Conservation (phyloP, 2,113 vertebrate genomes). For the Cinclus mexicanus region DNA sequence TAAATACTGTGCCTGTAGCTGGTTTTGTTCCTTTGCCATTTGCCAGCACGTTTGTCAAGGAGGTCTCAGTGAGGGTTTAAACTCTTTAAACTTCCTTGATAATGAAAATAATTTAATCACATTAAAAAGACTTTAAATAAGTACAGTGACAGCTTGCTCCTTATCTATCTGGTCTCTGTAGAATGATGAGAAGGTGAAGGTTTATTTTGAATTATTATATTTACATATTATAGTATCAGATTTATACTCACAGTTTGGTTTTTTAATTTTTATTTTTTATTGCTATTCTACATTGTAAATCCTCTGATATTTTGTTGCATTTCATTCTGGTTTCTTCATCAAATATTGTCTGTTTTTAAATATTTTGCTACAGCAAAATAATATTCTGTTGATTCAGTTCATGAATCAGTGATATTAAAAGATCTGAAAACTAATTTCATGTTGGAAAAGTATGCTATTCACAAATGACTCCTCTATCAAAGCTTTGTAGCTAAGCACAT, state of each 20-base stretch:
- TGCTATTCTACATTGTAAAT: neutral
- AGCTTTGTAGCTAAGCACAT: neutral
- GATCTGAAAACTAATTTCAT: neutral
- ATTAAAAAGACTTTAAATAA: neutral
- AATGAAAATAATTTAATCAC: neutral
- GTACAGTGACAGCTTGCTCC: neutral
- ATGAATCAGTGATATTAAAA: neutral
- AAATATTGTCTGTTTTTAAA: neutral
- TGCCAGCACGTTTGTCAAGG: neutral
- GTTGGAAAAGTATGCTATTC: neutral
- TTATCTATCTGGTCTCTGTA: neutral
- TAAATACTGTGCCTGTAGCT: neutral
- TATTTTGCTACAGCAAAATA: neutral
- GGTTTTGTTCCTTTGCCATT: neutral
- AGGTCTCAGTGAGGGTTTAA: neutral
- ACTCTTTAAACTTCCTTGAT: neutral
- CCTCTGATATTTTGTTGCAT: neutral
- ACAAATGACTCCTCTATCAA: neutral
- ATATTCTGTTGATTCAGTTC: neutral
- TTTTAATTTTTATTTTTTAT: neutral
- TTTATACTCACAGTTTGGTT: neutral
- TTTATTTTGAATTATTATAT: neutral
- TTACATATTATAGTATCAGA: neutral
- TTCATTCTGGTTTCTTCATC: neutral
- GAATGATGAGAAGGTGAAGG: neutral